These are phyloP conservation scores for Okapia johnstoni DNA, from an alignment of 2,113 vertebrate species.

Conservation along the genomic window DNA sequence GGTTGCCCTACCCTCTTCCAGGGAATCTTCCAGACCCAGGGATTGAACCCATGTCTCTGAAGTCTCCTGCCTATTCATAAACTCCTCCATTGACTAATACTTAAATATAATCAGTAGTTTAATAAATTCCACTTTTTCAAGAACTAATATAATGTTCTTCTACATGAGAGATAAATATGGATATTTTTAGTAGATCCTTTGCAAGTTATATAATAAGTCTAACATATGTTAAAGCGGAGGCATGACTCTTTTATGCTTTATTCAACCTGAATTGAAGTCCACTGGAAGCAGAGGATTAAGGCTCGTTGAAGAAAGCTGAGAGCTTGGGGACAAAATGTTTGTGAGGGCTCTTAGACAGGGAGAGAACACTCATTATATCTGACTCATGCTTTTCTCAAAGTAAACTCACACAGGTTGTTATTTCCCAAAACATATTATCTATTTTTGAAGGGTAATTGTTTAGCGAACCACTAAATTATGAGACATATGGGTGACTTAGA, in stretches of 20 bases:
- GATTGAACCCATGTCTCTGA: background rate
- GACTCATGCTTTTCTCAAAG: constrained; percentile 44
- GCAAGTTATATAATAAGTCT: background rate
- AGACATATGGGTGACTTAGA: constrained; percentile 27
- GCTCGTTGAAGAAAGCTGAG: background rate
- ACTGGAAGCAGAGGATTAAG: constrained; percentile 11
- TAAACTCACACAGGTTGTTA: constrained; percentile 34
- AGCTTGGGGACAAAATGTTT: background rate
- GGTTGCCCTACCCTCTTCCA: background rate
- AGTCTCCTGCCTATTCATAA: background rate
- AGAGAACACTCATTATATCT: background rate
- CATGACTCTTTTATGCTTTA: constrained; percentile 20
- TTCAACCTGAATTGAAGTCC: background rate
- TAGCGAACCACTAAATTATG: constrained; percentile 43
- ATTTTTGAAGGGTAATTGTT: constrained; percentile 47
- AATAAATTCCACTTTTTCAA: background rate
- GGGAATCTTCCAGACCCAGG: background rate
- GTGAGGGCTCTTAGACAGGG: background rate
- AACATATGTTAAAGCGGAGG: background rate
- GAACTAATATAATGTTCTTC: background rate
- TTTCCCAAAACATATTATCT: constrained; percentile 9
- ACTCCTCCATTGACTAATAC: background rate
- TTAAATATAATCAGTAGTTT: background rate
- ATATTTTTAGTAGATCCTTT: background rate
- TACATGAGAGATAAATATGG: background rate